Base-by-base conservation (phyloP, 2,113 vertebrate species). In the Brevimyrus niger region DNA sequence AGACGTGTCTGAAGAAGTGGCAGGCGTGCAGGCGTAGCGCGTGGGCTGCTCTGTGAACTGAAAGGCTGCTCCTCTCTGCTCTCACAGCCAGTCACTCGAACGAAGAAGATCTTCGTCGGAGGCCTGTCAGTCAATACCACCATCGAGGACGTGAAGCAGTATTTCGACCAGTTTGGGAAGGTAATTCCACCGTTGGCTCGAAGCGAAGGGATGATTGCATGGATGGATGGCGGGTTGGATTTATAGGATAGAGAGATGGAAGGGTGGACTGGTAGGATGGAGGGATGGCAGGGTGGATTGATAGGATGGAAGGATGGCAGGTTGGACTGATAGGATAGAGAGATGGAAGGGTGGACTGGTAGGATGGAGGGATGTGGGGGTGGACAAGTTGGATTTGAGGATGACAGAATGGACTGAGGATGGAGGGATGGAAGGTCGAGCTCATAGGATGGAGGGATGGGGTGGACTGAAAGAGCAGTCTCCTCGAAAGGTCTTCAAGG, bases 41-140 rank as follows among this genome's bases (percentile, higher is more conserved):
- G 47, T 86, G 84, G 27, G 15, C 48, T 87, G 85, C 31, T 47
- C 19, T 44, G 35, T 46, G 27, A 47, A 87, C 5, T 86, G 84
- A 51, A 86, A 53, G n/a, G 11, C n/a, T 35, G 13, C 27, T 35
- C 31, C 50, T 55, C 19, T 87, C 31, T 90, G 5, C 13, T 91
- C 65, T 90, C 93, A 95, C 96, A 99, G 98, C 96, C 99, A 95
- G 98, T 99, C 96, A 99, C 98, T 92, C 97, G 98, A 93, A 99
- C 98, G 91, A 99, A 99, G 97, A 99, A 99, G 96, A 99, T 99
- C 95, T 99, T 99, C 95, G 98, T 99, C 35, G 98, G 98, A 90
- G 98, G 98, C 89, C 95, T 99, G 90, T 99, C 98, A 0, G 98
- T 99, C 93, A 99, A 98, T 96, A 99, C 98, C 88, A 99, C 98